These are phyloP conservation scores for Cinclus mexicanus DNA, from an alignment of 2,113 vertebrate species.

Conservation along the genomic window DNA sequence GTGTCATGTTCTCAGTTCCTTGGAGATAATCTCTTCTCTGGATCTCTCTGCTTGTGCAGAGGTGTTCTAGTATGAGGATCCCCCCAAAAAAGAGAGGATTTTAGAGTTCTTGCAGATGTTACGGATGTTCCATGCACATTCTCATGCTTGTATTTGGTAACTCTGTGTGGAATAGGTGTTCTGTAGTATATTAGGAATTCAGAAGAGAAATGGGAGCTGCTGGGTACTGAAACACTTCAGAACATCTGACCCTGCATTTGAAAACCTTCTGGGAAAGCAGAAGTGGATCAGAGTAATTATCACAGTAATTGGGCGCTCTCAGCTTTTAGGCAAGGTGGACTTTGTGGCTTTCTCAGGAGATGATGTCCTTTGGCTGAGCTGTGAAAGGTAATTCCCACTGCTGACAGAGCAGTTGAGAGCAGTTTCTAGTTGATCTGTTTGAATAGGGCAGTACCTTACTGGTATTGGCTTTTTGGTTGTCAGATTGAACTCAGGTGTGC, in stretches of 20 bases:
- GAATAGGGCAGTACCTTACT: accelerated
- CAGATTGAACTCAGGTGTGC: background rate
- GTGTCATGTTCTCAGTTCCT: background rate
- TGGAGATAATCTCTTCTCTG: background rate
- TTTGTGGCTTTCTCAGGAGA: background rate
- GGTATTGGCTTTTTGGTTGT: accelerated
- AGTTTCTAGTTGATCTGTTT: background rate
- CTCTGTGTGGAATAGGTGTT: background rate
- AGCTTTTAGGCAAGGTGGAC: background rate
- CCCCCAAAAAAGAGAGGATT: background rate
- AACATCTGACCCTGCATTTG: background rate
- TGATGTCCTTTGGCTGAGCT: background rate
- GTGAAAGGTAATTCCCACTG: background rate
- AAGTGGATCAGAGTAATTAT: background rate
- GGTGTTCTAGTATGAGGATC: background rate
- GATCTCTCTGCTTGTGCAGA: background rate
- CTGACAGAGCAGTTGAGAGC: background rate
- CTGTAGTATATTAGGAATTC: background rate
- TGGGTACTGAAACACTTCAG: background rate
- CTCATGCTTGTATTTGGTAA: background rate
- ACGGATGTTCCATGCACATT: accelerated
- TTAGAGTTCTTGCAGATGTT: background rate
- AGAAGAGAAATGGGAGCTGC: background rate
- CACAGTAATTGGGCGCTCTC: background rate
- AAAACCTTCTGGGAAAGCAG: background rate